These are phyloP conservation scores for Botia kubotai DNA, from an alignment of 2,797 vertebrate species.

Conservation along the genomic window DNA sequence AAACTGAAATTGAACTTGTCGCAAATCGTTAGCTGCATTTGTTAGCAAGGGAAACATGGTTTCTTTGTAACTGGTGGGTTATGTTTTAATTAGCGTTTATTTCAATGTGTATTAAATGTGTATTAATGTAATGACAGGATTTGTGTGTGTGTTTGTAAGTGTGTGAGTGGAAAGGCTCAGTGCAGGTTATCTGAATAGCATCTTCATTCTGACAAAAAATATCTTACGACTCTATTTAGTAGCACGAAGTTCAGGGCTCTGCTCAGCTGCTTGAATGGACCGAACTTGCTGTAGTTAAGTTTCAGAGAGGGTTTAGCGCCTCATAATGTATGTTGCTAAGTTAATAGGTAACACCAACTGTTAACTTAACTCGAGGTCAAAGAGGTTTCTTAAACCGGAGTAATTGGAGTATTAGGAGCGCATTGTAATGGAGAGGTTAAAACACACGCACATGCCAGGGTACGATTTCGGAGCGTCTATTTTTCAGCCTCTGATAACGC, in stretches of 20 bases:
- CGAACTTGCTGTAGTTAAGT: constrained; percentile 65
- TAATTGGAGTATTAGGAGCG: constrained; percentile 66
- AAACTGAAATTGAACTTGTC: too few species aligned
- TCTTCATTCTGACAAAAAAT: constrained; percentile 42
- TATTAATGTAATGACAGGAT: constrained; percentile 50
- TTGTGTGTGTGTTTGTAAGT: constrained; percentile 38
- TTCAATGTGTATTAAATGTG: constrained; percentile 27
- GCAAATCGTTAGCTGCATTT: constrained; percentile 8
- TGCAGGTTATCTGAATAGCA: constrained; percentile 40
- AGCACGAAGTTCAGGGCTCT: constrained; percentile 34
- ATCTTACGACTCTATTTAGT: constrained; percentile 44
- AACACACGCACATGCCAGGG: constrained; percentile 52
- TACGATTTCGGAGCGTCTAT: constrained; percentile 22
- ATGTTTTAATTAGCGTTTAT: constrained; percentile 26
- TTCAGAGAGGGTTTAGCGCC: constrained; percentile 53
- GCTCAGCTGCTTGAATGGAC: constrained; percentile 59
- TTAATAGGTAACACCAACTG: constrained; percentile 73
- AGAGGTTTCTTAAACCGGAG: constrained; percentile 65
- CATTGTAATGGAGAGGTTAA: constrained; percentile 55
- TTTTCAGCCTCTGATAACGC: constrained; percentile 57
- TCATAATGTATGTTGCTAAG: constrained; percentile 64
- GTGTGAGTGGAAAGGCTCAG: constrained; percentile 41
- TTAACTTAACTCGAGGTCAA: constrained; percentile 67
- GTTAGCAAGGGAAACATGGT: background rate
- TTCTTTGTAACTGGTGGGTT: constrained; percentile 26